Evolutionary conservation across 1,140 invertebrate species (phyloP).

Genomic region (Brachionus calyciflorus): DNA sequence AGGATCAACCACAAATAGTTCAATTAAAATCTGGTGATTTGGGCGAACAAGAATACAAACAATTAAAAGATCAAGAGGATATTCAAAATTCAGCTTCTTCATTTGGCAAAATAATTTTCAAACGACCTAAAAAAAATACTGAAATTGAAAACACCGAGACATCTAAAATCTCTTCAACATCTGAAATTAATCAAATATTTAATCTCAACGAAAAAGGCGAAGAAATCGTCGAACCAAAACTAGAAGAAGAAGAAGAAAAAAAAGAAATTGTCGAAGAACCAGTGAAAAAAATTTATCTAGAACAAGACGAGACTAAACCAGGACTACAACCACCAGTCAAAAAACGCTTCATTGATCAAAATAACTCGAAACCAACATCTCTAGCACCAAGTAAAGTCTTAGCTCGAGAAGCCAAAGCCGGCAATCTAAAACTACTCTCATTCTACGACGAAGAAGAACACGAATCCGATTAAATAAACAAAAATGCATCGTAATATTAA

Average conservation of each 20-base stretch:
- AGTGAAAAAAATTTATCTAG: slow-evolving; percentile 16
- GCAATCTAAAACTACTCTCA: slow-evolving; percentile 40
- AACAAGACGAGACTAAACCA: neutral
- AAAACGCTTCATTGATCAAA: slow-evolving; percentile 39
- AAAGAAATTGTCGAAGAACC: neutral
- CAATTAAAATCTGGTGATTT: slow-evolving; percentile 44
- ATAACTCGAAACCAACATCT: neutral
- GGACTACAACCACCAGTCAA: slow-evolving; percentile 4
- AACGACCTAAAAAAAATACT: slow-evolving; percentile 13
- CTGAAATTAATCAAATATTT: slow-evolving; percentile 27
- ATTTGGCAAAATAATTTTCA: slow-evolving; percentile 42
- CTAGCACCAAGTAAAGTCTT: slow-evolving; percentile 25
- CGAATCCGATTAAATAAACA: neutral
- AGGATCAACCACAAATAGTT: slow-evolving; percentile 39
- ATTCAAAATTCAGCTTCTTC: slow-evolving; percentile 41
- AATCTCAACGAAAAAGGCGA: slow-evolving; percentile 40
- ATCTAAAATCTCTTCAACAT: neutral
- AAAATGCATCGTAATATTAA: slow-evolving; percentile 29
- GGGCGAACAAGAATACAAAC: slow-evolving; percentile 32
- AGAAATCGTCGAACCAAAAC: neutral
- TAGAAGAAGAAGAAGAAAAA: neutral
- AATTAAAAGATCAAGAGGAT: slow-evolving; percentile 28
- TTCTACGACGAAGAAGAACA: slow-evolving; percentile 41
- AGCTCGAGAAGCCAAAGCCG: slow-evolving; percentile 8
- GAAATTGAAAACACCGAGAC: neutral